Conservation (phyloP, 2,888 invertebrate genomes). For the Phaonia tiefii region DNA sequence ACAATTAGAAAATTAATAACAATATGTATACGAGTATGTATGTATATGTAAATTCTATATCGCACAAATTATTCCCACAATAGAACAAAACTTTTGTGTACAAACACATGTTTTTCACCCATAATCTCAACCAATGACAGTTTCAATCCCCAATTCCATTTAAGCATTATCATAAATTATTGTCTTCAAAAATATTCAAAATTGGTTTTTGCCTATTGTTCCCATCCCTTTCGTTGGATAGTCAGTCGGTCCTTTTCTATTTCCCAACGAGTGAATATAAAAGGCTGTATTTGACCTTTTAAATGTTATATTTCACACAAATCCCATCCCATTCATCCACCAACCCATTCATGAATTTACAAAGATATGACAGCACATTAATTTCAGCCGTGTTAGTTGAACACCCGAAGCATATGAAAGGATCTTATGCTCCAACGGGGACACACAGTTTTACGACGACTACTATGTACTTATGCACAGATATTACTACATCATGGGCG, state of each 20-base stretch:
- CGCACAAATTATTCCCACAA: too few relatives aligned
- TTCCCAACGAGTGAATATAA: too few relatives aligned
- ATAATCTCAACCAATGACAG: too few relatives aligned
- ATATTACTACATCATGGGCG: too few relatives aligned
- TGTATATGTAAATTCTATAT: too few relatives aligned
- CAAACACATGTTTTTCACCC: too few relatives aligned
- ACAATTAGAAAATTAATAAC: too few relatives aligned
- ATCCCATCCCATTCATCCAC: neutral
- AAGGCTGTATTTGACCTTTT: constrained; percentile 17
- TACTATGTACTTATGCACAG: too few relatives aligned
- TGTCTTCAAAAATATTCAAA: constrained; percentile 1
- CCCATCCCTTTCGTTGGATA: too few relatives aligned
- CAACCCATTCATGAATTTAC: neutral
- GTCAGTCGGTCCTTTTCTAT: too few relatives aligned
- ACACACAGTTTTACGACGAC: neutral
- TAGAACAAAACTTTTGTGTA: too few relatives aligned
- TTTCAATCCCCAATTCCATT: constrained; percentile 14
- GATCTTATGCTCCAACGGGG: neutral
- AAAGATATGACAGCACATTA: neutral
- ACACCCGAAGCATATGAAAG: neutral
- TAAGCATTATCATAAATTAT: constrained; percentile 5
- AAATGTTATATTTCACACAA: constrained; percentile 26
- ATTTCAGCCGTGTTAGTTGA: constrained; percentile 7
- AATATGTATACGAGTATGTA: too few relatives aligned
- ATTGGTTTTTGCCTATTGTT: neutral